Conservation (phyloP, 2,113 vertebrate genomes). For the Dipodomys stephensi region DNA sequence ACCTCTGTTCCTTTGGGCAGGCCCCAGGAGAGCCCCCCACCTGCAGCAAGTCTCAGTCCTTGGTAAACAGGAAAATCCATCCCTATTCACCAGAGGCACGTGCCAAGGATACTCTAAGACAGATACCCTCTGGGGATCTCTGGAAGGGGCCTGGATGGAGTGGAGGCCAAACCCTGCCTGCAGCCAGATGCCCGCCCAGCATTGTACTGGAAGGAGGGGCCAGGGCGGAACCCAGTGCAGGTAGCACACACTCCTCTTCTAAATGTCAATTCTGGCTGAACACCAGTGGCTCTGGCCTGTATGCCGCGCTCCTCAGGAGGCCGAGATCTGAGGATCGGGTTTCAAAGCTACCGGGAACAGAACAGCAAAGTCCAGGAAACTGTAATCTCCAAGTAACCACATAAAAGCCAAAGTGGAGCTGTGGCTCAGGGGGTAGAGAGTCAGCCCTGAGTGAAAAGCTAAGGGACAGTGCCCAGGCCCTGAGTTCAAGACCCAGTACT, state of each 20-base stretch:
- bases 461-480: too few species aligned
- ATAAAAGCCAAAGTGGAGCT: too few species aligned
- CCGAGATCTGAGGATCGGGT: too few species aligned
- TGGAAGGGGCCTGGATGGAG: background rate
- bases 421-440: too few species aligned
- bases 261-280: background rate
- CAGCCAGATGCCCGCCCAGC: rapidly evolving
- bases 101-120: background rate
- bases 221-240: background rate
- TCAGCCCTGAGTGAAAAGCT: too few species aligned
- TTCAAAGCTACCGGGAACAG: too few species aligned
- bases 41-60: background rate
- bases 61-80: background rate
- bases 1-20: background rate
- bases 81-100: background rate
- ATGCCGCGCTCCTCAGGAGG: too few species aligned
- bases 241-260: background rate
- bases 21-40: too few species aligned
- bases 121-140: rapidly evolving
- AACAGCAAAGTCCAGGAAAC: too few species aligned
- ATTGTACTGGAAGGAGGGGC: background rate
- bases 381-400: too few species aligned
- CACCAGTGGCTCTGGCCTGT: too few species aligned
- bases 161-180: background rate
- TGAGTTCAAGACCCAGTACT: too few species aligned